Base-by-base conservation (phyloP, 2,113 vertebrate species). In the Mystacornis crossleyi region DNA sequence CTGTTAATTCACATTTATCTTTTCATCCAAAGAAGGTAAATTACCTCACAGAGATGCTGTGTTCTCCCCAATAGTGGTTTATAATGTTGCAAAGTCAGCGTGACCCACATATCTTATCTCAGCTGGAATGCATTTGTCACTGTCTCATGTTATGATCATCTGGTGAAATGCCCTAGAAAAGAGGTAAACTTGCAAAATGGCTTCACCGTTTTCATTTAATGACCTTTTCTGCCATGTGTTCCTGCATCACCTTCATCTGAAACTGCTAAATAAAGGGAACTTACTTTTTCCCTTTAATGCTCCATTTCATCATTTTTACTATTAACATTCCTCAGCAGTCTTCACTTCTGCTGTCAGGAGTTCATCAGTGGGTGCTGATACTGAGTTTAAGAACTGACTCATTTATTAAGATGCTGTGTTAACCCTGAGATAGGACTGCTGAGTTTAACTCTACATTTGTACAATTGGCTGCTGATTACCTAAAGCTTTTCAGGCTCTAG, bases 1-100 rank as follows among this genome's bases (percentile, higher is more conserved):
- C 85, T 89, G 88, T 94, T 94, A 93, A 96, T 97, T 96, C 82
- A 7, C 90, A 87, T 96, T 90, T 89, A 89, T 96, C 93, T 92
- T 95, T 93, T 93, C 93, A 93, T 89, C 90, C 66, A 50, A 90
- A 93, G 90, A 93, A 94, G 80, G 94, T 89, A 93, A 95, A 93
- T 95, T 89, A 92, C 88, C 77, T 88, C 70, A 75, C 72, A 34
- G 80, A 90, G 82, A 97, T 86, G 53, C 87, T 77, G 77, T 78
- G 93, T 72, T 95, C 81, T 95, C 85, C 94, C 86, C 83, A 79
- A 0, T 9, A 81, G 90, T 9, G 23, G 88, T 77, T 90, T 81
- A 47, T 92, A 92, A 90, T 73, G 97, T 79, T 94, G 96, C 92
- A 28, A 89, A 95, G 82, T 96, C 93, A 93, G 96, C 94, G 66